Conservation (phyloP, 2,888 invertebrate species). For the Habrosyne pyritoides region DNA sequence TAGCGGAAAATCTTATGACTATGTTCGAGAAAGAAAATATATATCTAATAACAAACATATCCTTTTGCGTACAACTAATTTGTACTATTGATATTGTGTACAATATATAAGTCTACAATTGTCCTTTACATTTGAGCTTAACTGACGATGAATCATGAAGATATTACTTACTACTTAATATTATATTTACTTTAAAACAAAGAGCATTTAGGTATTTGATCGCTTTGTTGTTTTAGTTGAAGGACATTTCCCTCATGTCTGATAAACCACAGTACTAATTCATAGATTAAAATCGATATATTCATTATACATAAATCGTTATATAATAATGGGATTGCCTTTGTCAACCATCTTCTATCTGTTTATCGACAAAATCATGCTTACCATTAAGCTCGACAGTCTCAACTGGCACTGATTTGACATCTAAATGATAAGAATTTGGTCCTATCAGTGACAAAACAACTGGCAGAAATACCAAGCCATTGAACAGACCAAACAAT, state of each 20-base stretch:
- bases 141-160: neutral
- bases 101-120: neutral
- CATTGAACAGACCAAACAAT: slow-evolving; percentile 90
- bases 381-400: slow-evolving; percentile 66
- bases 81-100: neutral
- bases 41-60: no score
- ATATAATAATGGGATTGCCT: neutral
- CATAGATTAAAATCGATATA: neutral
- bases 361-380: slow-evolving; percentile 39
- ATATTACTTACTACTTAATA: no score
- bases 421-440: slow-evolving; percentile 63
- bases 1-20: neutral
- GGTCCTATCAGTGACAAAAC: slow-evolving; percentile 90
- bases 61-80: no score
- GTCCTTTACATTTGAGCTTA: neutral
- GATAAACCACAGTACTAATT: neutral
- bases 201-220: neutral
- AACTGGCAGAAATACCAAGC: slow-evolving; percentile 89
- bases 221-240: neutral
- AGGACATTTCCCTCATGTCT: neutral
- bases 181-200: neutral
- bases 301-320: slow-evolving; percentile 1
- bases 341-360: slow-evolving; percentile 29
- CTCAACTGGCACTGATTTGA: slow-evolving; percentile 49
- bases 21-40: no score